Conservation (phyloP, 2,113 vertebrate species). For the Leptosomus discolor region DNA sequence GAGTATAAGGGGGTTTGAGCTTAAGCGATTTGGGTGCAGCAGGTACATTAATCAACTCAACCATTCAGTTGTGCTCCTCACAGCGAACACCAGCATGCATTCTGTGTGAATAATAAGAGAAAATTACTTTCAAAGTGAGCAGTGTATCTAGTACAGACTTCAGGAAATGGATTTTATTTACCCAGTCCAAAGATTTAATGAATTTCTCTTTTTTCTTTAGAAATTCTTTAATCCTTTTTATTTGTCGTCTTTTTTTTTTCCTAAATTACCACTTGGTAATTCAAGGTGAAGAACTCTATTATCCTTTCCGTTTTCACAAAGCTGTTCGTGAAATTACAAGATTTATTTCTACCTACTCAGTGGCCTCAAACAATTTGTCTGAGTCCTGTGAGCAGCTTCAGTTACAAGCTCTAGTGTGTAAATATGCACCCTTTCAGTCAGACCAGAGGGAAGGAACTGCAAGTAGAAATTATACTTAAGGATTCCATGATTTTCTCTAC, state of each 20-base stretch:
- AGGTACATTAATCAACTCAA: neutral
- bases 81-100: neutral
- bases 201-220: neutral
- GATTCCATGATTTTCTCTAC: neutral
- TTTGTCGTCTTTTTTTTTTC: accelerated
- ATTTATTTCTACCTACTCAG: neutral
- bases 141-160: neutral
- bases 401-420: neutral
- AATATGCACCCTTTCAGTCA: neutral
- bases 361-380: neutral
- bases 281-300: neutral
- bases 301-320: neutral
- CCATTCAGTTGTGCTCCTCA: neutral
- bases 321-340: neutral
- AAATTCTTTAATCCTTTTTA: neutral
- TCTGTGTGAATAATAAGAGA: neutral
- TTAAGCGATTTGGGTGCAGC: neutral
- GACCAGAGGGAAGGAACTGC: neutral
- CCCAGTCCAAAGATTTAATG: neutral
- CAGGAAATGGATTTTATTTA: neutral
- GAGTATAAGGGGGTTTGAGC: neutral
- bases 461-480: neutral
- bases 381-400: neutral
- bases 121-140: neutral
- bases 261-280: neutral